A percentile compares a stretch with the other conserved stretches of the same genome.
Evolutionary conservation across 1,140 invertebrate genomes (phyloP).

Genomic region (Drosophila santomea): DNA sequence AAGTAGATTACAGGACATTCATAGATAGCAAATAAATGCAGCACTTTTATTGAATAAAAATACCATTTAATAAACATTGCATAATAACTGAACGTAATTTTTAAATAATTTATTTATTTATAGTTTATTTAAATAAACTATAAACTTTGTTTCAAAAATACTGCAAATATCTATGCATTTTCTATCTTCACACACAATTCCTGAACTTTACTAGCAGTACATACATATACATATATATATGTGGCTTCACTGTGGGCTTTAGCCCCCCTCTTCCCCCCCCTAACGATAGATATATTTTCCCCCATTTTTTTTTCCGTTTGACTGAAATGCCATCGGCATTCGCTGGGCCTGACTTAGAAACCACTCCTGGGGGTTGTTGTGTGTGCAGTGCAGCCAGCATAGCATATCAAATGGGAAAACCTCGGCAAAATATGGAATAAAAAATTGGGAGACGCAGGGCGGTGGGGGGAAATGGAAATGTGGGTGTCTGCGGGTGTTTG

Average conservation of each 20-base stretch:
- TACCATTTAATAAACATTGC: no score
- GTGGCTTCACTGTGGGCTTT: not conserved
- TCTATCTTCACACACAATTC: no score
- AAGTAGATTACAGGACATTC: not conserved
- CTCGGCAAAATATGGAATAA: slow-evolving; percentile 40
- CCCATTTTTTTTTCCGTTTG: slow-evolving; percentile 16
- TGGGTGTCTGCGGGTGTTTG: slow-evolving; percentile 36
- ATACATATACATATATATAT: no score
- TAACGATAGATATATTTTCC: slow-evolving; percentile 8
- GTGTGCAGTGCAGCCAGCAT: slow-evolving; percentile 28
- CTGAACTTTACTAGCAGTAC: not conserved
- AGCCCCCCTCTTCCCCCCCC: not conserved
- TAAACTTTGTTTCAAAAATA: no score
- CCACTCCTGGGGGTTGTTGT: slow-evolving; percentile 19
- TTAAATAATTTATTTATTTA: no score
- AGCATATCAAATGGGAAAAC: slow-evolving; percentile 46
- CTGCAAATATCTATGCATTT: not conserved
- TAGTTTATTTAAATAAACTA: no score
- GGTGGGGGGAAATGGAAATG: not conserved
- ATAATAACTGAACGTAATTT: no score
- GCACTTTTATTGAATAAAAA: no score
- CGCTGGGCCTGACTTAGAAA: slow-evolving; percentile 20
- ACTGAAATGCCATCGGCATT: slow-evolving; percentile 38
- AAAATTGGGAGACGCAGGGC: not conserved
- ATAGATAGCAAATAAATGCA: not conserved